Base-by-base conservation (phyloP, 2,113 vertebrate genomes). In the Pongo abelii region DNA sequence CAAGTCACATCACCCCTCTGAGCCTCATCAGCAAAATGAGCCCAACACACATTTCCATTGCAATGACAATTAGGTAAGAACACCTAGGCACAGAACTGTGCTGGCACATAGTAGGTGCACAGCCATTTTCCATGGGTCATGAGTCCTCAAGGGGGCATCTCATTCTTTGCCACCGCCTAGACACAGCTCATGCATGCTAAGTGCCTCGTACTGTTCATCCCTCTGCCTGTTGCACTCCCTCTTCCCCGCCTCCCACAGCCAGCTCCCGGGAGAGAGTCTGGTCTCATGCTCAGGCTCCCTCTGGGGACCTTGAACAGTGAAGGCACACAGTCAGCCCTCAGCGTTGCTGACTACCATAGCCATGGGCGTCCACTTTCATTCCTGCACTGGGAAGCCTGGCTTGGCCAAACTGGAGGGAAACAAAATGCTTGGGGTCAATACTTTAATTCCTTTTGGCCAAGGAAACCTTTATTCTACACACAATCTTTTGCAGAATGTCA, bases 241-340 rank as follows among this genome's bases (percentile, higher is more conserved):
- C 1, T 0, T 1, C n/a, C 35, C 27, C 9, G 0, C 20, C 12
- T 67, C 27, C 55, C 30, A 0, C 13, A 1, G 0, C 0, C 0
- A 74, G 27, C n/a, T 46, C 52, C 40, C 5, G 48, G 35, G 78
- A 67, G 81, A 61, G 25, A 9, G 46, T 46, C 46, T 46, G 59
- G 8, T 25, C 69, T 84, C 9, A 1, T 5, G 50, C 23, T 11
- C 18, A 23, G 75, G 14, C 17, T 40, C 25, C 74, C 14, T 3
- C 22, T n/a, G 3, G 43, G 50, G 77, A 69, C 50, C 40, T 30
- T 2, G 10, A 4, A 11, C 46, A 17, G 59, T 0, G 16, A 20
- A 81, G 77, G 38, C 25, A 6, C 52, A 8, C 0, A 57, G 74
- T 20, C 69, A 35, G 70, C 18, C 25, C 46, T n/a, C 25, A 0